Evolutionary conservation across 2,888 invertebrate genomes (phyloP), one percentile per base, ranked within the genome.

Genomic region (Cynaeus angustus): DNA sequence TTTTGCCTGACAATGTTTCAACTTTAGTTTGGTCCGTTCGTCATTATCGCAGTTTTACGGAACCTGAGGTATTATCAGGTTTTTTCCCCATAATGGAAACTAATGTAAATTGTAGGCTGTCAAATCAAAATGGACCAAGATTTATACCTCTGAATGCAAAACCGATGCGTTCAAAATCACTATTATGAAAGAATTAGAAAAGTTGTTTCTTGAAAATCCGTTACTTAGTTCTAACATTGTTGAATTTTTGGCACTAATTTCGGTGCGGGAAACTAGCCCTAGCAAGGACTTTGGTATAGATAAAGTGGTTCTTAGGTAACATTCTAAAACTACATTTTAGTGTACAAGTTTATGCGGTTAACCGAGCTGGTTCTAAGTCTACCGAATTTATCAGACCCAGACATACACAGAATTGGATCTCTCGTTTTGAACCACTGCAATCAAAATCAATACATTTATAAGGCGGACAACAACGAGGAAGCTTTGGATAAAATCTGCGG

Each of bases 181-280:
- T 10, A 33, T 78, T 2, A 64, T 80, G 41, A 75, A 77, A 66
- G 69, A 74, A 9, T 41, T 79, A 5, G 73, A 75, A 10, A 75
- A 74, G 55, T 50, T 72, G 13, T 76, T 78, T 45, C 72, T 74
- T 55, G 74, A 77, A 41, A 78, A 79, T 74, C 78, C 78, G 13
- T 65, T 77, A 10, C 64, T 76, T 7, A 62, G 71, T 13, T 52
- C 74, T 4, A 75, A 76, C 43, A 59, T 79, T 38, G 53, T 77
- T n/a, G 62, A 59, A 9, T 53, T 79, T 14, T 37, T 78, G 9
- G 70, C 70, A 30, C 64, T 71, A 8, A 74, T 71, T 16, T 66
- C 55, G 0, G 12, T 28, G 12, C n/a, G 37, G 9, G 65, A 68
- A 30, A 68, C 16, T 13, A 52, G 33, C n/a, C 33, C 21, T 12